These are phyloP conservation scores for Streblospio benedicti DNA, from an alignment of 1,140 invertebrate species.

Conservation along the genomic window DNA sequence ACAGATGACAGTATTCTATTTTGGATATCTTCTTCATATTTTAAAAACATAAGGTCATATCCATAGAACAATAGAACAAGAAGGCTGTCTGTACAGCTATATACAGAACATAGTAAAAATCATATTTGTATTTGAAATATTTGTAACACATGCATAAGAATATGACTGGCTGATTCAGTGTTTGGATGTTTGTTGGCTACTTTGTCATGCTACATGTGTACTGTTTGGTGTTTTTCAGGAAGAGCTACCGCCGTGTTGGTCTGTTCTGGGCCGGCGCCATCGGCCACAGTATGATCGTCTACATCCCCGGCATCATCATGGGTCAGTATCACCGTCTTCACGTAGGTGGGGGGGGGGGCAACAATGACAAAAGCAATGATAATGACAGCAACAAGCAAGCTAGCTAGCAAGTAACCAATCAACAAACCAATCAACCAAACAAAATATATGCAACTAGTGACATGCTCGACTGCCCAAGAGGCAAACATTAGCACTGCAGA, in stretches of 20 bases:
- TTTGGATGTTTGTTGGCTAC: not conserved
- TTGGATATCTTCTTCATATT: too few species aligned
- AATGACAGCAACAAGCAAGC: too few species aligned
- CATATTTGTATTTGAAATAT: too few species aligned
- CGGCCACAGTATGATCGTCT: constrained; percentile 34
- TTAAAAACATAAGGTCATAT: not conserved
- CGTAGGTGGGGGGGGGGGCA: too few species aligned
- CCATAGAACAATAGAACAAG: too few species aligned
- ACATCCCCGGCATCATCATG: constrained; percentile 29
- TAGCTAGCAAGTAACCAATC: too few species aligned
- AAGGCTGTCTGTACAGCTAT: too few species aligned
- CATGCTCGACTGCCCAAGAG: too few species aligned
- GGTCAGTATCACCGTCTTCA: constrained; percentile 25
- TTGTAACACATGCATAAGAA: not conserved
- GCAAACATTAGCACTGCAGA: too few species aligned
- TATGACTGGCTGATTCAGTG: not conserved
- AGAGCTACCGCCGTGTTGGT: constrained; percentile 29
- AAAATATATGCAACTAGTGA: not conserved
- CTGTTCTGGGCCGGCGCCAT: constrained; percentile 42
- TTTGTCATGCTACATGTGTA: not conserved
- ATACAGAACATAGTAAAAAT: too few species aligned
- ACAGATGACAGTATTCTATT: not conserved
- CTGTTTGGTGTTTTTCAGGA: constrained; percentile 23
- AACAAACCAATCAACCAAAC: too few species aligned
- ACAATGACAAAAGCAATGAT: too few species aligned